Evolutionary conservation across 2,797 vertebrate species (phyloP), one percentile per base, ranked within the genome.

Genomic region (Cercopithecus hamlyni): DNA sequence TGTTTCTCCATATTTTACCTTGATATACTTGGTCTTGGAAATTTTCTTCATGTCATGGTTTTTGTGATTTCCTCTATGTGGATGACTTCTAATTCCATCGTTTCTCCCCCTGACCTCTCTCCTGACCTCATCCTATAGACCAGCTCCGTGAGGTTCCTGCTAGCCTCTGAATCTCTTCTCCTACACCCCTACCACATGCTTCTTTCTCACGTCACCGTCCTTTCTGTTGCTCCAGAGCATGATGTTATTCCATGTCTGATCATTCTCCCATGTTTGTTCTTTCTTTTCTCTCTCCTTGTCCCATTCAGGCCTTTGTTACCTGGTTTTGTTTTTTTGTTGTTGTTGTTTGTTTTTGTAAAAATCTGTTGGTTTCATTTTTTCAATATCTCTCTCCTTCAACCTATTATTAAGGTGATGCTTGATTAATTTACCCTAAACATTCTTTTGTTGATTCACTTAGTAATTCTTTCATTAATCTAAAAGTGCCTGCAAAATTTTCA

Each of bases 381-480:
- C 41, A 84, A 4, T 83, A 5, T 52, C 12, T 88, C 10, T 79
- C 22, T 77, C 39, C 77, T 91, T 41, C 67, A 76, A 0, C 83
- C n/a, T 90, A 26, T 57, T 85, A 61, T 52, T 39, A 72, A 61
- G 27, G 14, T 85, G 12, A 50, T 88, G n/a, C 26, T 89, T 93
- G 76, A 39, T 50, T 96, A 88, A 92, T 58, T 39, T 91, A 87
- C 39, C 9, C 30, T 81, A 64, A 95, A 88, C 45, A n/a, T 72
- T 45, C 57, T 52, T 57, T 90, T 7, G 39, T 45, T 64, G 30
- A 76, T 85, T 88, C 22, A 77, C 15, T 84, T 80, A 81, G 73
- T 52, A 91, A 85, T 79, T 92, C 52, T 90, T 92, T 50, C 15
- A 83, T 7, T 90, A 89, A 83, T 17, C 82, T 73, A 12, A 90